phyloP scores from a whole-genome alignment of 2,888 invertebrate genomes.

The Caenorhabditis virilis region DNA sequence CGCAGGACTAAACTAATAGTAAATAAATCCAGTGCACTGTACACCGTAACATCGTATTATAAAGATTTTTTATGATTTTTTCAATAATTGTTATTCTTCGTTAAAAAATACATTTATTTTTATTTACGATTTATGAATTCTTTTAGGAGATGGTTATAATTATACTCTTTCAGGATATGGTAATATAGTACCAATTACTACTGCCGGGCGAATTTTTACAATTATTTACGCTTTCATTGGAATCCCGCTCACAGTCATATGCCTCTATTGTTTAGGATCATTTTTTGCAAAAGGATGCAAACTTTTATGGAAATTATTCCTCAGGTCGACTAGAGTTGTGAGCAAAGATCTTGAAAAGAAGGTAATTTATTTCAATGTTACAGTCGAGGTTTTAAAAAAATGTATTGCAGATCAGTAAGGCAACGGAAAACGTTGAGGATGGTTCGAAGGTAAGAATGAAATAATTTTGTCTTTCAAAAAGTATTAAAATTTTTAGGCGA shows the following conservation, averaged over 20 bases:
- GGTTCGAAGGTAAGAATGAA: slow-evolving; percentile 34
- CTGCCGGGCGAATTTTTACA: slow-evolving; percentile 59
- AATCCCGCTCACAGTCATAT: slow-evolving; percentile 65
- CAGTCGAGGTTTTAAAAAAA: not conserved
- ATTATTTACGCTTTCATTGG: slow-evolving; percentile 64
- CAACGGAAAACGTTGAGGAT: slow-evolving; percentile 31
- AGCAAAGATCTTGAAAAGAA: slow-evolving; percentile 62
- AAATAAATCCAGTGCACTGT: too few species aligned
- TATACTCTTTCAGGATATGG: slow-evolving; percentile 56
- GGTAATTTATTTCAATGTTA: slow-evolving; percentile 26
- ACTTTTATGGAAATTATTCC: slow-evolving; percentile 47
- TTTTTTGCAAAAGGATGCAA: slow-evolving; percentile 59
- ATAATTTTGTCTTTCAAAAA: too few species aligned
- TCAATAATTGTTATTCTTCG: too few species aligned
- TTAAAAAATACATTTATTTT: too few species aligned
- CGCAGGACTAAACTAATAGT: too few species aligned
- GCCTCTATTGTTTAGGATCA: slow-evolving; percentile 58
- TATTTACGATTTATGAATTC: not conserved
- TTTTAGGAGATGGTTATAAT: not conserved
- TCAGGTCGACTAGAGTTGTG: slow-evolving; percentile 49
- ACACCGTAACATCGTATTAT: too few species aligned
- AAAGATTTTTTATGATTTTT: too few species aligned
- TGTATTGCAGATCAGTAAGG: slow-evolving; percentile 24
- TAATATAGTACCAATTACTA: slow-evolving; percentile 61
- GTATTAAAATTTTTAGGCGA: too few species aligned